Evolutionary conservation across 1,140 invertebrate genomes (phyloP).

Genomic region (Stegodyphus mimosarum): DNA sequence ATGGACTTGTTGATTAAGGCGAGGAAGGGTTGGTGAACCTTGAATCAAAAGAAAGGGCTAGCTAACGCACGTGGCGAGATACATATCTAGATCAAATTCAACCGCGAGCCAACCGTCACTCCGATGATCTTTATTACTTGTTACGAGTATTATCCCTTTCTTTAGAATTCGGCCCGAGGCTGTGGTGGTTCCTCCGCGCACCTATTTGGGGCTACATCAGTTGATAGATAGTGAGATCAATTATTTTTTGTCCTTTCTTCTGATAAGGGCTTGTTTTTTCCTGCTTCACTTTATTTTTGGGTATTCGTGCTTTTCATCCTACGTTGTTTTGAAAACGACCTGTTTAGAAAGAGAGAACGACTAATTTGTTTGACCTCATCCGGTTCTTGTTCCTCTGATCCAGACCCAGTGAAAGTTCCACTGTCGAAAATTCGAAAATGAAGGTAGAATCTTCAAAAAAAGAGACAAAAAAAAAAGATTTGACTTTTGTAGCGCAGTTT

Average conservation of each 20-base stretch:
- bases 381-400: too few species aligned
- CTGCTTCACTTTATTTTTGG: constrained; percentile 37
- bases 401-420: too few species aligned
- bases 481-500: too few species aligned
- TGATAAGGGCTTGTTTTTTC: not conserved
- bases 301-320: not conserved
- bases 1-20: constrained; percentile 10
- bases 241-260: not conserved
- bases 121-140: constrained; percentile 6
- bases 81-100: constrained; percentile 36
- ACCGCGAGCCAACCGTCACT: not conserved
- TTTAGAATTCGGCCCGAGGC: not conserved
- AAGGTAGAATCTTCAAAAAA: too few species aligned
- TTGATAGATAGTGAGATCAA: constrained; percentile 13
- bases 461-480: too few species aligned
- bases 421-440: too few species aligned
- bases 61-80: not conserved
- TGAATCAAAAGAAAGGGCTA: constrained; percentile 12
- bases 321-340: not conserved
- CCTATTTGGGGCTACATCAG: constrained; percentile 14
- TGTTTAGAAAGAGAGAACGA: not conserved
- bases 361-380: not conserved
- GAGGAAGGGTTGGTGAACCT: constrained; percentile 37
- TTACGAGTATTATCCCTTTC: not conserved
- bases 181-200: not conserved